Base-by-base conservation (phyloP, 1,140 invertebrate genomes). In the Globodera rostochiensis region DNA sequence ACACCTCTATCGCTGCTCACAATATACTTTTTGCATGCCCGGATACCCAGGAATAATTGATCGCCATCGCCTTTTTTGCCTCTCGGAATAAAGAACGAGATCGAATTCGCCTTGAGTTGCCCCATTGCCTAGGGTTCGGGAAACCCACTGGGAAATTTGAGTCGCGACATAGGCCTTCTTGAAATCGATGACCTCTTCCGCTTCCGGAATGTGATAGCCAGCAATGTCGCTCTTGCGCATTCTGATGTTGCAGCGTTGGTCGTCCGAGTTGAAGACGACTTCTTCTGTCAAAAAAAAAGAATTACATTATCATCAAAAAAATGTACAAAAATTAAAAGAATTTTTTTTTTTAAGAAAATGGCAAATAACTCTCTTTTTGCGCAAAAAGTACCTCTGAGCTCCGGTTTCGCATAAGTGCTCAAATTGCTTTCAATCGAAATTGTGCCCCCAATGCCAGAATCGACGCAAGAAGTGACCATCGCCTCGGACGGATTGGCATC, bases 381-480 rank as follows among this genome's bases (percentile, higher is more conserved):
- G 15, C 46, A n/a, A n/a, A n/a, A n/a, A 64, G 11, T 46, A 19
- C 74, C 70, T 7, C 70, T 73, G 21, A n/a, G 7, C 25, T 74
- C 64, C 6, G 73, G 60, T 25, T 64, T 49, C n/a, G 73, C 25
- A 53, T 64, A 70, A 5, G 73, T n/a, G 49, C 80, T 81, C 77
- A 81, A 69, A 76, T 81, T 76, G 60, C 74, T 79, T 46, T 81
- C 80, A 45, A 74, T 81, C n/a, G 80, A 81, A 73, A 80, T 64
- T 80, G 79, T 80, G 11, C 64, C 64, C 36, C 71, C 80, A 64
- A 81, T 81, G 64, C 80, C 80, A 11, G 80, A 81, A 73, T 81
- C 80, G 8, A 81, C 80, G 69, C 80, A 81, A 9, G 80, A 81
- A 36, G 80, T 77, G 49, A 81, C 73, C 74, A 81, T 81, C 49